These are phyloP conservation scores for Fistularia tabacaria DNA, from an alignment of 2,797 vertebrate species.

Conservation along the genomic window DNA sequence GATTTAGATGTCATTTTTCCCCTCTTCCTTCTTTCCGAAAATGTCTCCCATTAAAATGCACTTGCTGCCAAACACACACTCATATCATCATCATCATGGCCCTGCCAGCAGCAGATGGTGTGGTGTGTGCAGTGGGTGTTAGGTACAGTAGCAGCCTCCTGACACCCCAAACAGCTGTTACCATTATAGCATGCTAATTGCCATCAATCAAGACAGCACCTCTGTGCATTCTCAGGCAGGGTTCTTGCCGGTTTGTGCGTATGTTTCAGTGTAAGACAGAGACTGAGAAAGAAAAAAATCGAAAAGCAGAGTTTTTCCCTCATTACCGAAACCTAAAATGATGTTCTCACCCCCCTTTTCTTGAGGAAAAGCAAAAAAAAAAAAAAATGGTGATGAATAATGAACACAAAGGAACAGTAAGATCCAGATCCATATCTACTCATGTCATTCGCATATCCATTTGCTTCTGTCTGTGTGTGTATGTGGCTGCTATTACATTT, in stretches of 20 bases:
- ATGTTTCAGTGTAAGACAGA: conserved; percentile 7
- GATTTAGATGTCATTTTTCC: conserved; percentile 77
- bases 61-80: conserved; percentile 11
- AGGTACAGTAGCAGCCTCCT: conserved; percentile 85
- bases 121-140: conserved; percentile 83
- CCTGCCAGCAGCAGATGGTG: conserved; percentile 84
- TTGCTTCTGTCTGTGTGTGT: conserved; percentile 21
- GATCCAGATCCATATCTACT: conserved; percentile 10
- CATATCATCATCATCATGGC: conserved; percentile 46
- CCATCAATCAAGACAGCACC: conserved; percentile 89
- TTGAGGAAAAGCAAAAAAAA: conserved; percentile 6
- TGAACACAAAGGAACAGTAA: conserved; percentile 29
- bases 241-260: conserved; percentile 10
- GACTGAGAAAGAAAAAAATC: conserved; percentile 11
- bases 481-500: conserved; percentile 12
- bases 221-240: conserved; percentile 81
- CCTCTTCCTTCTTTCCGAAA: conserved; percentile 23
- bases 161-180: conserved; percentile 91
- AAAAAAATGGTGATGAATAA: conserved; percentile 32
- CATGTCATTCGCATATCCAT: conserved; percentile 28
- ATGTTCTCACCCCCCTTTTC: conserved; percentile 20
- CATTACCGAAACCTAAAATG: conserved; percentile 27
- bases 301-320: conserved; percentile 22
- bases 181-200: conserved; percentile 94
- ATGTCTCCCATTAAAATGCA: conserved; percentile 25